Conservation (phyloP, 2,113 vertebrate species). For the Rhipidura dahli region DNA sequence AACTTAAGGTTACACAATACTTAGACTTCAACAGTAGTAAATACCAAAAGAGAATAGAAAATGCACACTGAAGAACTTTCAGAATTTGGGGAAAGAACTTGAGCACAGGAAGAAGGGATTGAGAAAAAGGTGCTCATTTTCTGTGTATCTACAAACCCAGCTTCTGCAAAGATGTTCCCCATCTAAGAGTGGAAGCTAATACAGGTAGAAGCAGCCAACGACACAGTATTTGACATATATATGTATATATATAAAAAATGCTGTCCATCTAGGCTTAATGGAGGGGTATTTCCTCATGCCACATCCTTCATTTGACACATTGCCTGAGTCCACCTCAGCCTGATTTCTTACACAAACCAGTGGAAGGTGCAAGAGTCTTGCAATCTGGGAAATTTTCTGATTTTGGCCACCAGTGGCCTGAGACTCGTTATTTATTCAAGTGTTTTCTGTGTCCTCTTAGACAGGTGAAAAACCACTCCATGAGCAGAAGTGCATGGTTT, state of each 20-base stretch:
- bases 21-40: neutral
- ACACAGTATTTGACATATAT: neutral
- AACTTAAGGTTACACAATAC: neutral
- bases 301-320: neutral
- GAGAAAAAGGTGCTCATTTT: neutral
- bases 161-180: neutral
- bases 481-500: rapidly evolving
- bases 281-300: neutral
- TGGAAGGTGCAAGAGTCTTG: neutral
- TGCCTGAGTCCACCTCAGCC: neutral
- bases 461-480: neutral
- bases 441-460: neutral
- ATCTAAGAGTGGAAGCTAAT: neutral
- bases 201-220: neutral
- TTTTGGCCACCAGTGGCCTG: neutral
- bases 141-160: neutral
- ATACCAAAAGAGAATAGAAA: neutral
- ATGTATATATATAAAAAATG: rapidly evolving
- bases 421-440: neutral
- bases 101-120: neutral
- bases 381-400: neutral
- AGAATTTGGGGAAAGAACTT: neutral
- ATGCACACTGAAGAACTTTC: neutral
- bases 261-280: neutral
- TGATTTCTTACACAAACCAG: neutral